phyloP scores from a whole-genome alignment of 2,888 invertebrate species.

The Ormyrus rosae region DNA sequence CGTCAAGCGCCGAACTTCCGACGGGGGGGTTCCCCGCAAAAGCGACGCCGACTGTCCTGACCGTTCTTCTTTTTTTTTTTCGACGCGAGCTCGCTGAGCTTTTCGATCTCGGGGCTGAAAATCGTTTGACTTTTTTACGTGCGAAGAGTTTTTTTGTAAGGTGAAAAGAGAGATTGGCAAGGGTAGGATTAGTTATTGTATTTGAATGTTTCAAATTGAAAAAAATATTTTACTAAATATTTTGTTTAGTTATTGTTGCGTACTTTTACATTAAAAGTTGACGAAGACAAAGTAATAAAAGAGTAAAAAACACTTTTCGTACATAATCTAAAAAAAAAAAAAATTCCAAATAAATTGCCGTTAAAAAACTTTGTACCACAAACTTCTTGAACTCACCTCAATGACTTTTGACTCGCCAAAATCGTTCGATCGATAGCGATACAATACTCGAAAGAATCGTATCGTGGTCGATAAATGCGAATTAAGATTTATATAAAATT shows the following conservation, averaged over 20 bases:
- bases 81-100: too few species aligned
- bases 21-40: not conserved
- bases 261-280: too few species aligned
- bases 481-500: conserved; percentile 57
- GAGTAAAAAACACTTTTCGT: not conserved
- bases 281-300: too few species aligned
- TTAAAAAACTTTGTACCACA: conserved; percentile 33
- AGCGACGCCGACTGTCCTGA: conserved; percentile 33
- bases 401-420: conserved; percentile 54
- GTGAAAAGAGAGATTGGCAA: too few species aligned
- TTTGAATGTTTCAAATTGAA: too few species aligned
- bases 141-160: too few species aligned
- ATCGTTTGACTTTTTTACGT: too few species aligned
- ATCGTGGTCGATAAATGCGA: conserved; percentile 60
- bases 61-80: too few species aligned
- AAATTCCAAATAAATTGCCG: conserved; percentile 17
- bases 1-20: conserved; percentile 56
- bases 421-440: conserved; percentile 62
- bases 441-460: conserved; percentile 55
- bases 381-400: conserved; percentile 61
- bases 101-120: too few species aligned
- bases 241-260: too few species aligned
- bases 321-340: not conserved
- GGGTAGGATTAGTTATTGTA: too few species aligned
- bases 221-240: too few species aligned